Base-by-base conservation (phyloP, 2,113 vertebrate species). In the Thalassarche chlororhynchos region DNA sequence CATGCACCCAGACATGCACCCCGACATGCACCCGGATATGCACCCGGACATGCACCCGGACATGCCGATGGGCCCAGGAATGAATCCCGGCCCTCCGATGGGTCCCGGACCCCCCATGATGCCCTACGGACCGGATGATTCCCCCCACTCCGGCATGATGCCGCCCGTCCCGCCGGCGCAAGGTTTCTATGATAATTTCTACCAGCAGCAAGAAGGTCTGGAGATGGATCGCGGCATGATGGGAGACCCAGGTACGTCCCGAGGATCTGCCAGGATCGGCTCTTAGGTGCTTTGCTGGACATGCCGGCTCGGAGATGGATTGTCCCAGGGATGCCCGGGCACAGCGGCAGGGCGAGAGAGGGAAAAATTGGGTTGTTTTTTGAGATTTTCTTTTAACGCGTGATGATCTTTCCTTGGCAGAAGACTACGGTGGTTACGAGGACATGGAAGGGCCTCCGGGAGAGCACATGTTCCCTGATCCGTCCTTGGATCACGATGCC, bases 121-220 rank as follows among this genome's bases (percentile, higher is more conserved):
- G 98, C 98, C 98, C 32, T 99, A 99, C 65, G 98, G 97, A 6
- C 96, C 98, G 1, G 99, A 98, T 14, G 99, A 99, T 4, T 98
- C 99, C 36, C 98, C 99, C 3, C 98, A 98, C 24, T 97, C 98
- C 2, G 98, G 98, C 28, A 98, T 98, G 94, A 98, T 99, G 97
- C 98, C 98, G 2, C 98, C 98, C 4, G 98, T 98, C 6, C 98
- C 98, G 1, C 98, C 98, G 6, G 96, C 98, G 5, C 99, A 97
- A 60, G 99, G 98, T 78, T 99, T 99, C 95, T 99, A 99, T n/a
- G 99, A 99, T 25, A 98, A 98, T 86, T 99, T 99, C 96, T 99
- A 99, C 98, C 98, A 98, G 32, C 99, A 99, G 61, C 99, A 98
- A 58, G 99, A 99, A 28, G 97, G 97, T 24, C 93, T 99, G 97